Conservation (phyloP, 2,113 vertebrate species). For the Misgurnus anguillicaudatus region DNA sequence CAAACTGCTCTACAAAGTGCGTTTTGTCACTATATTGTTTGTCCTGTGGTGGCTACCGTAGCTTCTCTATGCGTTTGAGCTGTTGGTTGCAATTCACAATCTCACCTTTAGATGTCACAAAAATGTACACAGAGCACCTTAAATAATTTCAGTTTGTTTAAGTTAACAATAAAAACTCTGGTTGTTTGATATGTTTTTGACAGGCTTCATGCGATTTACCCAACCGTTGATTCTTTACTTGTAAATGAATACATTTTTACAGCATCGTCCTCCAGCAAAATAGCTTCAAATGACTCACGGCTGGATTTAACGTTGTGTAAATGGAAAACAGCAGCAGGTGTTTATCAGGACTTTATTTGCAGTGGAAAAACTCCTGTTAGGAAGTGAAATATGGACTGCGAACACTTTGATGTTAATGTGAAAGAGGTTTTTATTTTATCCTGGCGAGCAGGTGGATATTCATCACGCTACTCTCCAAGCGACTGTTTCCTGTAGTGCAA, state of each 20-base stretch:
- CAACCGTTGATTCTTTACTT: neutral
- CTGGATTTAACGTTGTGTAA: neutral
- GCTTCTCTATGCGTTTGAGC: no score
- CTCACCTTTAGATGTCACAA: no score
- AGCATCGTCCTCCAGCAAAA: neutral
- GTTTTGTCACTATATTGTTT: no score
- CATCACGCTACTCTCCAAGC: neutral
- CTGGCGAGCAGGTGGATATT: neutral
- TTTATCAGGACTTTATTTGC: slow-evolving; percentile 2
- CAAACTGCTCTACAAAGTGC: no score
- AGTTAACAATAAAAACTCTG: no score
- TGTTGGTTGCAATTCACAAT: no score
- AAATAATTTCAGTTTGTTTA: no score
- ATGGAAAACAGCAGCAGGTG: neutral
- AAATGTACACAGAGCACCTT: no score
- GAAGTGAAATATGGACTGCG: neutral
- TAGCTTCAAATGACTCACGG: neutral
- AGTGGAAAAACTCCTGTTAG: slow-evolving; percentile 1
- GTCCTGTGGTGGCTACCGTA: no score
- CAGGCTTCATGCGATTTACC: neutral
- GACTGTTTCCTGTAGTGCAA: neutral
- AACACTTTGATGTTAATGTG: slow-evolving; percentile 15
- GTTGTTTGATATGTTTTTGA: neutral
- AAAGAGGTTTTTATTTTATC: neutral
- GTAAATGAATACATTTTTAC: neutral